Evolutionary conservation across 2,888 invertebrate species (phyloP), one percentile per base, ranked within the genome.

Genomic region (Himalopsyche japonica): DNA sequence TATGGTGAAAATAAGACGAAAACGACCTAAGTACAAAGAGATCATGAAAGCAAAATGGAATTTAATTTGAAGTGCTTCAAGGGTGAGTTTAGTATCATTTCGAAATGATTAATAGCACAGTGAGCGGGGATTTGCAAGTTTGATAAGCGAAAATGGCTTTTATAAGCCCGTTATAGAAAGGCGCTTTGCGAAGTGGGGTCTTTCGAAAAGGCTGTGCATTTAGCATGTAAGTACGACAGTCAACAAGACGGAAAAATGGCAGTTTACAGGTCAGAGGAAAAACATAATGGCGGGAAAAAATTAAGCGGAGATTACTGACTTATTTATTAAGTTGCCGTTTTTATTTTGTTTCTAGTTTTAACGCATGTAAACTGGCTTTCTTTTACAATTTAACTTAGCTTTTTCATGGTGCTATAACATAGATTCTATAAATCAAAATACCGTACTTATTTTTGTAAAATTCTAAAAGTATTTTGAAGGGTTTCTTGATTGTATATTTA

Each of bases 1-100:
- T 27, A 27, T 30, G 30, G 27, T 15, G 27, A 70, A 27, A 70
- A 70, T 70, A 70, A 70, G 70, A 70, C 70, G 15, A 70, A 70
- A 70, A 70, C 30, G 70, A n/a, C 70, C 24, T 70, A 70, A 70
- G 70, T 70, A 70, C 70, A 70, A 70, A 70, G 70, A 70, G 70
- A 70, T 70, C 70, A 70, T 70, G 70, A 70, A 70, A 70, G 70
- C 70, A 70, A 70, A 70, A 70, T 70, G 70, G 70, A 70, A 70
- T 70, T 70, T 70, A 70, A 70, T 70, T 70, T 70, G 27, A 70
- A 70, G 15, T n/a, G 70, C 70, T 70, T 70, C 70, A 70, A 70
- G 70, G 70, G 70, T 24, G 70, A 70, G 70, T 70, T 70, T 70
- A 27, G 70, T 70, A 70, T 70, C 70, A 70, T 30, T 70, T 30